Base-by-base conservation (phyloP, 37 sponge, comb jelly and placozoan genomes). In the Beroe forskalii region DNA sequence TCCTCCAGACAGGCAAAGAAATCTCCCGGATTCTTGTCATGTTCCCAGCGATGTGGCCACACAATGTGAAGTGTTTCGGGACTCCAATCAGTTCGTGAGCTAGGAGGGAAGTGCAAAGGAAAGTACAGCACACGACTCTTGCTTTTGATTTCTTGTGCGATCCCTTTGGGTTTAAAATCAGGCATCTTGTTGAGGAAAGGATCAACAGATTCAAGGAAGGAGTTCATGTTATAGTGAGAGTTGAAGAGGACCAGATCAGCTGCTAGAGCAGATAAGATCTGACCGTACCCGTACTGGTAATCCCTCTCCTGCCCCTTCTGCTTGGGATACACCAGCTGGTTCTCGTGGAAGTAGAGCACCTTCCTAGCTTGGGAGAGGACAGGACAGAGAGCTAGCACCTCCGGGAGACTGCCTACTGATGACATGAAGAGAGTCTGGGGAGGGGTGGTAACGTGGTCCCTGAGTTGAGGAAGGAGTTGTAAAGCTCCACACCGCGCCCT, bases 1-100 rank as follows among this genome's bases (percentile, higher is more conserved):
- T 92, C 23, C 6, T 0, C 33, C 22, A 91, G 6, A 37, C n/a
- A 55, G 3, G 44, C 55, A 75, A 91, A 93, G 41, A 96, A 95
- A 31, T 92, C 93, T 32, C 92, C 95, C n/a, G 97, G 97, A 8
- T 92, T 91, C 62, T 96, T 96, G 41, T 96, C 97, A 90, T 96
- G 97, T 42, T 96, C 97, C 97, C 97, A 95, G 60, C 72, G 67
- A 80, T 96, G 97, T 14, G 97, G 97, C 97, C 97, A 96, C 0
- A 96, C 66, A 41, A 96, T 94, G 72, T 96, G 97, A 0, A 95
- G 93, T 17, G 48, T 8, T 75, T 62, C 37, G 4, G 48, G 41
- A 17, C 8, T 23, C n/a, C 28, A 30, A 4, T 35, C 76, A 60
- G 23, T 40, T 27, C 30, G 12, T 66, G 20, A 9, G 0, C 90